Conservation (phyloP, 1,140 invertebrate species). For the Aphidius ervi region DNA sequence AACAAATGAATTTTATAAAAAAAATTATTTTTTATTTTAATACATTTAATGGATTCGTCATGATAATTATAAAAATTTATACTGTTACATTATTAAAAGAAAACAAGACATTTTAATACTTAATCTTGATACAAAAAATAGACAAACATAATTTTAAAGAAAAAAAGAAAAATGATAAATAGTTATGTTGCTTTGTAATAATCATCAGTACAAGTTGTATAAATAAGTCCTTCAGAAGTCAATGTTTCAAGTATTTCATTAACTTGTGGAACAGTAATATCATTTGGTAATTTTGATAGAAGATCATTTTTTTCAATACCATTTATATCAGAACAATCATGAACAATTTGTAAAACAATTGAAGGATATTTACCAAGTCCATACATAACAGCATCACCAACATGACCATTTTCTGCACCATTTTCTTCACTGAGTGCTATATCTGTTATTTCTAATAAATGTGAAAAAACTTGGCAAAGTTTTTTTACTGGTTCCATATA, state of each 20-base stretch:
- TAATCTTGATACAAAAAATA: too few species aligned
- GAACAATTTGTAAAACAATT: slow-evolving; percentile 40
- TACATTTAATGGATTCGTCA: too few species aligned
- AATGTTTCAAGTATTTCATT: slow-evolving; percentile 47
- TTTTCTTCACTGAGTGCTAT: slow-evolving; percentile 21
- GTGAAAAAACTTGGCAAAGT: slow-evolving; percentile 34
- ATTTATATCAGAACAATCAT: slow-evolving; percentile 28
- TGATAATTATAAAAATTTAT: too few species aligned
- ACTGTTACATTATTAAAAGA: too few species aligned
- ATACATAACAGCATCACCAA: neutral
- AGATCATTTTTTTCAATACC: slow-evolving; percentile 41
- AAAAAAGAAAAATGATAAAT: neutral
- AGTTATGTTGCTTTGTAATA: slow-evolving; percentile 47
- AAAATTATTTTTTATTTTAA: too few species aligned
- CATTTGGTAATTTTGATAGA: slow-evolving; percentile 30
- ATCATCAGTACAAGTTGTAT: slow-evolving; percentile 49
- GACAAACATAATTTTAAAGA: neutral
- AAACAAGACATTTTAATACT: too few species aligned
- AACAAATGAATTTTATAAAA: too few species aligned
- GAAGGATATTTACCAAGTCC: slow-evolving; percentile 35
- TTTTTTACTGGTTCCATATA: slow-evolving; percentile 31
- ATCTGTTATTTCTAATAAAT: slow-evolving; percentile 38
- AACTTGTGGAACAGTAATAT: slow-evolving; percentile 25
- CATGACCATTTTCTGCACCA: neutral
- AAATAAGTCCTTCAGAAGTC: slow-evolving; percentile 47